Evolutionary conservation across 2,113 vertebrate genomes (phyloP), one percentile per base, ranked within the genome.

Genomic region (Catagonus wagneri): DNA sequence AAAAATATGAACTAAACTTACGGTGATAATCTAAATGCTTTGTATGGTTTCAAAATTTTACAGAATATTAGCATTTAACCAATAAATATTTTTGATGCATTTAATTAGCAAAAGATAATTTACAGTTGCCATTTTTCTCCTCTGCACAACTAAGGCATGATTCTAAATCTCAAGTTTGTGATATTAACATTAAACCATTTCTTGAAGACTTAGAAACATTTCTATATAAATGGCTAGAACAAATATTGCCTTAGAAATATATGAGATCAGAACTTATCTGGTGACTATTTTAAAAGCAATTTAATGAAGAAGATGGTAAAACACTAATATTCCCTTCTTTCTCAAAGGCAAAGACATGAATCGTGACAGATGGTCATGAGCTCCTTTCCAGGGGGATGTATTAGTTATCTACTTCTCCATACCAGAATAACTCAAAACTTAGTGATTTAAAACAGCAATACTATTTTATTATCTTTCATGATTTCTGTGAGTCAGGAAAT

Each of bases 1-100:
- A 94, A 71, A 86, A 96, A 86, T 96, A 90, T 6, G 39, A 58
- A 76, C 8, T 92, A 8, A 66, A 81, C 50, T 91, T 92, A 85
- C 95, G 94, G 69, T 63, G 58, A 19, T 60, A 93, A 44, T 8
- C 72, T 84, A 89, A 69, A 29, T 93, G 32, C 44, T 75, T 90
- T 3, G 36, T 80, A 52, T 93, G 12, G 60, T 75, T 88, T 96
- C 9, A 76, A 80, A 84, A 81, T 76, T 89, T 85, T 91, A 65
- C 60, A 69, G 15, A 78, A 52, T 84, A 36, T 52, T 95, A 89
- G 69, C 74, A 87, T 69, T 93, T 83, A 85, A 87, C 3, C 94
- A 86, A 54, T 94, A 85, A 56, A 63, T 80, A 87, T 88, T 61
- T 89, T 83, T 80, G 32, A 90, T 83, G 44, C 29, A 44, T 63